A percentile compares a stretch with the other conserved stretches of the same genome.
Evolutionary conservation across 1,140 invertebrate genomes (phyloP).

Genomic region (Leptopilina boulardi): DNA sequence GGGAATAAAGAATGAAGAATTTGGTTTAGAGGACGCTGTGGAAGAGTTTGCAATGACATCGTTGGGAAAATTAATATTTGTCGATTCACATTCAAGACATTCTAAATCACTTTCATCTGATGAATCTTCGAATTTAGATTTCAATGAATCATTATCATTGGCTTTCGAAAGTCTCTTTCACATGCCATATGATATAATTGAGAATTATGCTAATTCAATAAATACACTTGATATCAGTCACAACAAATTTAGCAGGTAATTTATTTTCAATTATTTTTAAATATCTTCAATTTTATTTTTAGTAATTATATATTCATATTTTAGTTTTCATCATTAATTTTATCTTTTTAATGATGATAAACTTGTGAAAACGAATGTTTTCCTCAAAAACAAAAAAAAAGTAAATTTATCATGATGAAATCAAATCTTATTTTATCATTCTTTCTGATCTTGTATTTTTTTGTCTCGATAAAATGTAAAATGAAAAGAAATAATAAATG

Average conservation of each 20-base stretch:
- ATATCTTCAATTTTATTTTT: no score
- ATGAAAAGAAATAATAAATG: not conserved
- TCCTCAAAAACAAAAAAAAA: not conserved
- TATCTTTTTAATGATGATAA: slow-evolving; percentile 40
- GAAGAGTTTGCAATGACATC: slow-evolving; percentile 72
- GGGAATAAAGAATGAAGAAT: slow-evolving; percentile 57
- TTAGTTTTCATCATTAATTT: not conserved
- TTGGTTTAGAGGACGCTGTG: slow-evolving; percentile 59
- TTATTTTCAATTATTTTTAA: slow-evolving; percentile 34
- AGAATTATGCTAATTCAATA: slow-evolving; percentile 62
- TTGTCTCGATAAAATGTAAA: no score
- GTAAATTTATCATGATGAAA: no score
- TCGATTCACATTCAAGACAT: slow-evolving; percentile 67
- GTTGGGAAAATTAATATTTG: slow-evolving; percentile 71
- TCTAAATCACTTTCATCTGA: slow-evolving; percentile 48
- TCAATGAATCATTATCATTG: slow-evolving; percentile 63
- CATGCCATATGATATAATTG: slow-evolving; percentile 70
- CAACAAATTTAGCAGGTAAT: slow-evolving; percentile 82
- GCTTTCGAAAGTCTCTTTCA: slow-evolving; percentile 69
- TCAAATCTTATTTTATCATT: not conserved
- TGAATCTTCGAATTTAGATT: slow-evolving; percentile 53
- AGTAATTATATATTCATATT: slow-evolving; percentile 19
- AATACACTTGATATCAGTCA: slow-evolving; percentile 83
- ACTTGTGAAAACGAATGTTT: no score
- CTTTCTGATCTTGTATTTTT: not conserved